phyloP scores from a whole-genome alignment of 2,113 vertebrate genomes.

The Oophaga pumilio region DNA sequence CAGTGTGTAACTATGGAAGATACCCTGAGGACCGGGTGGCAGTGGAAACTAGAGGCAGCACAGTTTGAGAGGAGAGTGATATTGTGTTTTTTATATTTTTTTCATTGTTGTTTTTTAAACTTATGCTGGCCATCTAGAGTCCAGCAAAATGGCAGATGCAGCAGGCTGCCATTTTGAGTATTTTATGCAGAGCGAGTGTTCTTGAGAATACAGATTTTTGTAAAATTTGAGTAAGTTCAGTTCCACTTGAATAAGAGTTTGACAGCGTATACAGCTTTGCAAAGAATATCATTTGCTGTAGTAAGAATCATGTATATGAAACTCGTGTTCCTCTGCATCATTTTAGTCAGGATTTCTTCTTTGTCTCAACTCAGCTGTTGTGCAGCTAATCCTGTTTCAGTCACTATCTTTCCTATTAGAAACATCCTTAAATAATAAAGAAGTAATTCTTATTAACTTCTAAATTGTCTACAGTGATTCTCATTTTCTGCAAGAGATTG shows the following conservation, averaged over 20 bases:
- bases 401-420: neutral
- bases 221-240: too few species aligned
- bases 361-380: neutral
- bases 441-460: neutral
- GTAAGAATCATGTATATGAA: neutral
- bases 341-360: neutral
- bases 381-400: neutral
- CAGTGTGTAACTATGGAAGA: too few species aligned
- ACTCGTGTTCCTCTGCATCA: neutral
- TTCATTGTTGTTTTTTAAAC: too few species aligned
- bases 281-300: neutral
- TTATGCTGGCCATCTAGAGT: too few species aligned
- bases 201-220: too few species aligned
- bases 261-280: slow-evolving; percentile 9
- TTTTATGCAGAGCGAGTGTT: too few species aligned
- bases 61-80: too few species aligned
- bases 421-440: neutral
- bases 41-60: too few species aligned
- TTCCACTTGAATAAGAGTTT: neutral
- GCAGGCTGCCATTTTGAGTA: too few species aligned
- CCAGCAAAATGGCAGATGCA: too few species aligned
- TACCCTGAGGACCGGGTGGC: too few species aligned
- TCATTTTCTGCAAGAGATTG: neutral
- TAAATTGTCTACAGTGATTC: neutral
- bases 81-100: too few species aligned